Conservation (phyloP, 2,888 invertebrate species). For the Teleiodes luculella region DNA sequence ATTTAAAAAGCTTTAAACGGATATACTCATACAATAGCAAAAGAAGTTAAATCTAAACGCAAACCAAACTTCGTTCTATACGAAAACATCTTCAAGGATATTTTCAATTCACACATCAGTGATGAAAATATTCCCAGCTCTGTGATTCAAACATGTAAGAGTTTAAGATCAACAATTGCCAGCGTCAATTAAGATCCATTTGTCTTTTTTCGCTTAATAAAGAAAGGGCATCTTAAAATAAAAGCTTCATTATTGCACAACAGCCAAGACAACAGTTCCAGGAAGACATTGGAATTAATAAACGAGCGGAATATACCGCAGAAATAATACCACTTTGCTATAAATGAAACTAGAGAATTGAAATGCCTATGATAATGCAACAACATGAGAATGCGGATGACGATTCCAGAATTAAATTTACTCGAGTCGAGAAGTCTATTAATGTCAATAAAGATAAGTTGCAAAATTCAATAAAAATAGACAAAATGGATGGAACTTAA, state of each 20-base stretch:
- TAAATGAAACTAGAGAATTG: slow-evolving; percentile 15
- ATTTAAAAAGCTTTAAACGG: too few species aligned
- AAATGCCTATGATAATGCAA: slow-evolving; percentile 33
- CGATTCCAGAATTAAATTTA: slow-evolving; percentile 18
- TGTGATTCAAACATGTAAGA: slow-evolving; percentile 23
- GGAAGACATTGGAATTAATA: background rate
- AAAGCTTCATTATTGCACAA: slow-evolving; percentile 26
- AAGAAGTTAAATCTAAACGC: slow-evolving; percentile 7
- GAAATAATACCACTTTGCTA: background rate
- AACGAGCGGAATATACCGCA: slow-evolving; percentile 6
- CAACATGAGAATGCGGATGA: slow-evolving; percentile 44
- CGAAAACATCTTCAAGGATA: slow-evolving; percentile 2
- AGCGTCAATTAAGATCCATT: slow-evolving; percentile 47
- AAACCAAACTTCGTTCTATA: slow-evolving; percentile 5
- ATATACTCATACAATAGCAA: too few species aligned
- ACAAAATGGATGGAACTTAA: background rate
- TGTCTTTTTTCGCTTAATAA: slow-evolving; percentile 42
- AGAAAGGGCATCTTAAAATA: slow-evolving; percentile 37
- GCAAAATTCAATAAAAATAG: background rate
- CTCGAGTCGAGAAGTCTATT: slow-evolving; percentile 17
- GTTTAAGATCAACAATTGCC: slow-evolving; percentile 27
- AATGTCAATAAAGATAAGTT: slow-evolving; percentile 14
- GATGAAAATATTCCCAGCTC: slow-evolving; percentile 5
- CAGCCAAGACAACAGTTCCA: background rate
- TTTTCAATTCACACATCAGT: background rate